Evolutionary conservation across 1,140 invertebrate genomes (phyloP).

Genomic region (Microvelia longipes): DNA sequence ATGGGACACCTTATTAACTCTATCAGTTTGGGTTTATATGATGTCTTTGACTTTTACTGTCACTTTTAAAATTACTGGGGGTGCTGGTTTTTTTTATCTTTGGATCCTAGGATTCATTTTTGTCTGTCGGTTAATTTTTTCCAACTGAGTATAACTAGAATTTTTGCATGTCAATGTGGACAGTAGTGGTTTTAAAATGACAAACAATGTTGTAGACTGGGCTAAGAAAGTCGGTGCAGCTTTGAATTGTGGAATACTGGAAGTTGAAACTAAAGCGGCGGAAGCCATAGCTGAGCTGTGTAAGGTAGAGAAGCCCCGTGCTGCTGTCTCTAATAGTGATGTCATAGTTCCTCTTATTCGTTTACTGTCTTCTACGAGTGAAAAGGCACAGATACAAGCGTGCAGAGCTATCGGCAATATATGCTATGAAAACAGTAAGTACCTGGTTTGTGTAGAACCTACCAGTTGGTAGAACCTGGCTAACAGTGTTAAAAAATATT

Average conservation of each 20-base stretch:
- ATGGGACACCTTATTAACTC: no score
- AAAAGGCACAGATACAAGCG: constrained; percentile 46
- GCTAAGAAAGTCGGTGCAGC: constrained; percentile 11
- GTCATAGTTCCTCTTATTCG: constrained; percentile 41
- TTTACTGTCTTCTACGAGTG: constrained; percentile 31
- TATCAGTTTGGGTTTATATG: no score
- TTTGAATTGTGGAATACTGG: constrained; percentile 13
- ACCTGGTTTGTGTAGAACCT: neutral
- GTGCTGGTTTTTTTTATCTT: no score
- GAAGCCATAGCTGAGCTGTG: constrained; percentile 54
- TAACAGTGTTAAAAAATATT: no score
- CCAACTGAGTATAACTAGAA: no score
- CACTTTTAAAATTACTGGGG: no score
- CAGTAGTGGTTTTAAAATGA: no score
- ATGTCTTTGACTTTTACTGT: no score
- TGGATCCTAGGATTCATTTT: no score
- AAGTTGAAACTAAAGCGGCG: constrained; percentile 28
- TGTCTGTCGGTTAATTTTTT: no score
- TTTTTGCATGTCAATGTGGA: no score
- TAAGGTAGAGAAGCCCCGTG: constrained; percentile 48
- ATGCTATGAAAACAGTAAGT: constrained; percentile 68
- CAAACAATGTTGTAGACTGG: no score
- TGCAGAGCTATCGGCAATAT: constrained; percentile 73
- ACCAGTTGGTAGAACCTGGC: neutral
- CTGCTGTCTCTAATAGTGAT: constrained; percentile 41